phyloP scores from a whole-genome alignment of 2,797 vertebrate genomes.

The Manis javanica region DNA sequence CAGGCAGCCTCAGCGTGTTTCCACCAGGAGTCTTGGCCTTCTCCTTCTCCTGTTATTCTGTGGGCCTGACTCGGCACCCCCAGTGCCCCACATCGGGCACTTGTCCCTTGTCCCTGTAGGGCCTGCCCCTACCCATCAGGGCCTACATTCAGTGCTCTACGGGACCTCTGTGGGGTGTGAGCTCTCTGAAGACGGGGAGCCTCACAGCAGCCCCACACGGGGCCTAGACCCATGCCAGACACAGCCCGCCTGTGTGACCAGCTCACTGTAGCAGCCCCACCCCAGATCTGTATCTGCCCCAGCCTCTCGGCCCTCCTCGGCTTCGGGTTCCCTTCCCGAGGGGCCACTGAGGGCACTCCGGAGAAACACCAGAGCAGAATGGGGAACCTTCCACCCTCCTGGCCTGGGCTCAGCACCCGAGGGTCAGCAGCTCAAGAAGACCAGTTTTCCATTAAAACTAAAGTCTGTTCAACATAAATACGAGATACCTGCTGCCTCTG shows the following conservation, averaged over 20 bases:
- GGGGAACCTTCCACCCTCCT: not conserved
- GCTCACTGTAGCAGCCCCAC: not conserved
- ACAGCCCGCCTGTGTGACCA: not conserved
- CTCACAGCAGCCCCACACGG: fast-evolving
- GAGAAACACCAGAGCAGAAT: too few species aligned
- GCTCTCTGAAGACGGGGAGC: fast-evolving
- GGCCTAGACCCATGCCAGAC: too few species aligned
- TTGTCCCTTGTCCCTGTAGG: too few species aligned
- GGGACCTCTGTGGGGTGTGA: fast-evolving
- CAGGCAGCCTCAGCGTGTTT: not conserved
- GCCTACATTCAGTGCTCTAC: too few species aligned
- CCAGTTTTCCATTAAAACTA: not conserved
- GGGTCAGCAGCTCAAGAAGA: fast-evolving
- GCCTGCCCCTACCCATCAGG: not conserved
- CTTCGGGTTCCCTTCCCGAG: too few species aligned
- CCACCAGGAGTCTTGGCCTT: not conserved
- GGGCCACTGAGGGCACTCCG: too few species aligned
- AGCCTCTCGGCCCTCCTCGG: too few species aligned
- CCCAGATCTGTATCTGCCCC: too few species aligned
- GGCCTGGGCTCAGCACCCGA: not conserved
- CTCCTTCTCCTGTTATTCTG: not conserved
- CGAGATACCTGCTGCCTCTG: fast-evolving
- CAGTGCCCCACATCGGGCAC: fast-evolving
- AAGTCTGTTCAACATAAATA: not conserved
- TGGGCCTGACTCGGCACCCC: not conserved